These are phyloP conservation scores for Hepsetus odoe DNA, from an alignment of 2,113 vertebrate species.

Conservation along the genomic window DNA sequence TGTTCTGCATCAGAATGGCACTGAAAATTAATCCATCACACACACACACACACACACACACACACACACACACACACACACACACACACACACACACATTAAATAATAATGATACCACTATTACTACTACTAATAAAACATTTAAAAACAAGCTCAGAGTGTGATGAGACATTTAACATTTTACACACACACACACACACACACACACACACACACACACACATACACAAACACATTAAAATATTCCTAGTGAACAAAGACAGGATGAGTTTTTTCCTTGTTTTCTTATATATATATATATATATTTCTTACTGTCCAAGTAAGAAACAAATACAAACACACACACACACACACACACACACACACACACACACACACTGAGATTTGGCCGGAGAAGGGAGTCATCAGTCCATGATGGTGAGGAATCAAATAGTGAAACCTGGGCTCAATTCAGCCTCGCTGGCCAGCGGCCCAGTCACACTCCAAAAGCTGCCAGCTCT, in stretches of 20 bases:
- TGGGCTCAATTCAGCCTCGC: constrained; percentile 33
- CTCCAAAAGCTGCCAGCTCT: constrained; percentile 46
- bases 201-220: not conserved
- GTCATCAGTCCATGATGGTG: constrained; percentile 37
- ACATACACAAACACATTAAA: not conserved
- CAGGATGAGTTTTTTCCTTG: no score
- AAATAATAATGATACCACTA: not conserved
- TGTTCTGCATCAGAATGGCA: constrained; percentile 4
- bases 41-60: not conserved
- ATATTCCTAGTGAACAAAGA: not conserved
- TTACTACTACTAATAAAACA: no score
- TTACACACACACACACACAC: not conserved
- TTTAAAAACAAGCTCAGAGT: constrained; percentile 7
- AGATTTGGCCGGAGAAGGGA: not conserved
- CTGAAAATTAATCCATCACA: not conserved
- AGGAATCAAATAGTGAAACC: constrained; percentile 49
- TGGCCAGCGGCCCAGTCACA: constrained; percentile 40
- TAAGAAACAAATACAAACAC: not conserved
- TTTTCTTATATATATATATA: no score
- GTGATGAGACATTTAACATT: not conserved
- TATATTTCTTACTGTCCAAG: not conserved
- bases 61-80: not conserved
- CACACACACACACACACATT: constrained; percentile 15
- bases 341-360: not conserved
- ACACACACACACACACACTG: constrained; percentile 24